Percentiles rank a stretch among this genome's conserved stretches.
Evolutionary conservation across 2,797 vertebrate species (phyloP).

Genomic region (Enteromius fasciolatus): DNA sequence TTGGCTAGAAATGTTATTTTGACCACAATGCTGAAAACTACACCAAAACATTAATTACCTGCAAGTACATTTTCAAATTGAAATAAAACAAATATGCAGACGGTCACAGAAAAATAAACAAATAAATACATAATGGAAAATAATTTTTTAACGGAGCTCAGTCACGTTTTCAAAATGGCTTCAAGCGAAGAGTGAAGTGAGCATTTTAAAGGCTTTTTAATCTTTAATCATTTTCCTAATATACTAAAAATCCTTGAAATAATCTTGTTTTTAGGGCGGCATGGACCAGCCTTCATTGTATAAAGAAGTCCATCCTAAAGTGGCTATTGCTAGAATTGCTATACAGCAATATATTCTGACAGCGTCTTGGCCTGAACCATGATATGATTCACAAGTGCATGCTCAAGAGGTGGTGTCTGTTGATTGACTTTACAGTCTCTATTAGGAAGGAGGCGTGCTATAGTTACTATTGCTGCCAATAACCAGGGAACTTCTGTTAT

Average conservation of each 20-base stretch:
- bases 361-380: conserved; percentile 38
- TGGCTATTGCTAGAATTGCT: not conserved
- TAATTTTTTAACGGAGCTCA: not conserved
- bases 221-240: not conserved
- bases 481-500: not conserved
- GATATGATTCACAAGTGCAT: conserved; percentile 53
- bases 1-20: not conserved
- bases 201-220: not conserved
- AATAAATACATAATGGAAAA: not conserved
- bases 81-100: not conserved
- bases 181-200: too few species aligned
- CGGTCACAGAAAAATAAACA: not conserved
- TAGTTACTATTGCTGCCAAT: conserved; percentile 15
- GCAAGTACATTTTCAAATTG: conserved; percentile 9
- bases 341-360: conserved; percentile 24
- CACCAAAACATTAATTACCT: conserved; percentile 17
- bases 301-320: not conserved
- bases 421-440: conserved; percentile 56
- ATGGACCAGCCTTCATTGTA: not conserved
- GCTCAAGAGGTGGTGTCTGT: conserved; percentile 49
- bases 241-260: not conserved
- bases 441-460: conserved; percentile 26
- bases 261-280: not conserved
- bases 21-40: conserved; percentile 6
- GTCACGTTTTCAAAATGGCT: not conserved